Conservation (phyloP, 2,888 invertebrate species). For the Eilema sororculum region DNA sequence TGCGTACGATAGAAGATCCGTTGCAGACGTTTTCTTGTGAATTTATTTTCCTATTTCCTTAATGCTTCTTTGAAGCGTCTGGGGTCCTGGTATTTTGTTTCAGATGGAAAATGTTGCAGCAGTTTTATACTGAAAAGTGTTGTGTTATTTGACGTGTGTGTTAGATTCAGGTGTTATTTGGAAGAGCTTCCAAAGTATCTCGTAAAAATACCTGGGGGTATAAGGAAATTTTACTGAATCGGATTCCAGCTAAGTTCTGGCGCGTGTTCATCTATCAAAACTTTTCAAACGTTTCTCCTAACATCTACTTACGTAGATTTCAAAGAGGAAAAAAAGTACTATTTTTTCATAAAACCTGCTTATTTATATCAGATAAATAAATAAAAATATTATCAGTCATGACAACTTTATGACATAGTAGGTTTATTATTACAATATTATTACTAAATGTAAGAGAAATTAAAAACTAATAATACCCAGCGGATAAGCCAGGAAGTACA, state of each 20-base stretch:
- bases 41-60: slow-evolving; percentile 6
- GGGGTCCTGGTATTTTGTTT: not conserved
- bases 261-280: too few species aligned
- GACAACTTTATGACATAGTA: too few species aligned
- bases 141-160: not conserved
- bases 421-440: too few species aligned
- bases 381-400: too few species aligned
- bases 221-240: too few species aligned
- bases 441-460: slow-evolving; percentile 6
- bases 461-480: not conserved
- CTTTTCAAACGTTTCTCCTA: too few species aligned
- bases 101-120: not conserved
- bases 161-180: too few species aligned
- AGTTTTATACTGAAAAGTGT: not conserved
- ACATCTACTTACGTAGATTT: too few species aligned
- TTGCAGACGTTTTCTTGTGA: slow-evolving; percentile 1
- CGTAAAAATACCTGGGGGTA: too few species aligned
- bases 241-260: too few species aligned
- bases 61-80: not conserved
- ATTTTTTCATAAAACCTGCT: too few species aligned
- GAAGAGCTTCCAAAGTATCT: not conserved
- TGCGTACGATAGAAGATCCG: slow-evolving; percentile 4
- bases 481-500: slow-evolving; percentile 7
- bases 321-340: too few species aligned
- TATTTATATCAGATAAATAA: not conserved